phyloP scores from a whole-genome alignment of 2,113 vertebrate genomes.

The Porphyrio hochstetteri region DNA sequence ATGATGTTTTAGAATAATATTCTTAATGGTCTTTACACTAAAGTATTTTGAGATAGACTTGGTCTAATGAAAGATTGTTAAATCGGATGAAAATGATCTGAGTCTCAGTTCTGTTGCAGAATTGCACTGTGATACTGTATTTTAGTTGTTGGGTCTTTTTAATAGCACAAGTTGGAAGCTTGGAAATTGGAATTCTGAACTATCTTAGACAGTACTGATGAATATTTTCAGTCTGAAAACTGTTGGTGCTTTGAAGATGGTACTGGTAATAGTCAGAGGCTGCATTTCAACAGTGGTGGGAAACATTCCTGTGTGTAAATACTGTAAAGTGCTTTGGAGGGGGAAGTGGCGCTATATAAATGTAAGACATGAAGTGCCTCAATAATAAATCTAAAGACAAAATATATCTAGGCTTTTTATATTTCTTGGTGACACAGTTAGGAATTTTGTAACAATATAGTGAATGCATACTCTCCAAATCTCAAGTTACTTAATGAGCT shows the following conservation, averaged over 20 bases:
- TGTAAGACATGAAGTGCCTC: conserved; percentile 72
- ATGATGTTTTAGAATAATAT: neutral
- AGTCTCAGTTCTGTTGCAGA: conserved; percentile 44
- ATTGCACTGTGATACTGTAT: conserved; percentile 44
- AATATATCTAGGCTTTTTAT: neutral
- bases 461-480: neutral
- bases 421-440: neutral
- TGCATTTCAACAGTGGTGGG: conserved; percentile 44
- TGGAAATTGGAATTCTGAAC: neutral
- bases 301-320: conserved; percentile 67
- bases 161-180: conserved; percentile 46
- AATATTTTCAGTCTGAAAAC: neutral
- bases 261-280: conserved; percentile 27
- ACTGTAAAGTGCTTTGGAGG: conserved; percentile 59
- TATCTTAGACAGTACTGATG: neutral
- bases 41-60: conserved; percentile 19
- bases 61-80: conserved; percentile 2
- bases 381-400: conserved; percentile 67
- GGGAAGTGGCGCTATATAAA: conserved; percentile 61
- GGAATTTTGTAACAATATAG: neutral
- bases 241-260: conserved; percentile 37
- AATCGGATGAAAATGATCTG: neutral
- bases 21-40: conserved; percentile 36
- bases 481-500: accelerated
- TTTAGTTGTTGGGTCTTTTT: conserved; percentile 38